Evolutionary conservation across 2,888 invertebrate genomes (phyloP), one percentile per base, ranked within the genome.

Genomic region (Macrophya annulata): DNA sequence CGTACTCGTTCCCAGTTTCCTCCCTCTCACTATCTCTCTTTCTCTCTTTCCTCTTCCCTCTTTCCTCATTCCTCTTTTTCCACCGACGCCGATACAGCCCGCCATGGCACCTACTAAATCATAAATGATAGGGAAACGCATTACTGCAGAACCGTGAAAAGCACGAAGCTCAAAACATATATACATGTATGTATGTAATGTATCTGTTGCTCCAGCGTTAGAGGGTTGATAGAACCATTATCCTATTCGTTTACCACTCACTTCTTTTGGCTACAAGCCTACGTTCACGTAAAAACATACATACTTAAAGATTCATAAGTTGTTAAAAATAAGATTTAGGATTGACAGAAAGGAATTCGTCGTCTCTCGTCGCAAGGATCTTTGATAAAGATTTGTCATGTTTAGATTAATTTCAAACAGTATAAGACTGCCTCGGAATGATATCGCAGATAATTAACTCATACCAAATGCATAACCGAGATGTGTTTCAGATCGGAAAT

Each of bases 101-200:
- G 31, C 48, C 43, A n/a, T 68, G 48, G 71, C 83, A 83, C 62
- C 48, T 48, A 83, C 48, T 83, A 83, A 83, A 83, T 83, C 83
- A 83, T 83, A 83, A 71, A 68, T 83, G 83, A 83, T 83, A 83
- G 83, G 68, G 48, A 83, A 83, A 83, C 83, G 68, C 83, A 83
- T 83, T 83, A 83, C 83, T 51, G 40, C 62, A 81, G 81, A 59
- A 62, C 62, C 81, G 81, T 51, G 62, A 21, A 51, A 51, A 43
- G 48, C 43, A 45, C 72, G 62, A 10, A 76, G 31, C 59, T 31
- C 37, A 59, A 59, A 59, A 40, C 21, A 17, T 43, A 40, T 51
- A 21, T 31, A 62, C 40, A 43, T 62, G 43, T 59, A 74, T 21
- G 15, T 81, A 43, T 17, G 62, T 62, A 62, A 62, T 45, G 68